Conservation (phyloP, 2,797 vertebrate species). For the Gambelia wislizenii region DNA sequence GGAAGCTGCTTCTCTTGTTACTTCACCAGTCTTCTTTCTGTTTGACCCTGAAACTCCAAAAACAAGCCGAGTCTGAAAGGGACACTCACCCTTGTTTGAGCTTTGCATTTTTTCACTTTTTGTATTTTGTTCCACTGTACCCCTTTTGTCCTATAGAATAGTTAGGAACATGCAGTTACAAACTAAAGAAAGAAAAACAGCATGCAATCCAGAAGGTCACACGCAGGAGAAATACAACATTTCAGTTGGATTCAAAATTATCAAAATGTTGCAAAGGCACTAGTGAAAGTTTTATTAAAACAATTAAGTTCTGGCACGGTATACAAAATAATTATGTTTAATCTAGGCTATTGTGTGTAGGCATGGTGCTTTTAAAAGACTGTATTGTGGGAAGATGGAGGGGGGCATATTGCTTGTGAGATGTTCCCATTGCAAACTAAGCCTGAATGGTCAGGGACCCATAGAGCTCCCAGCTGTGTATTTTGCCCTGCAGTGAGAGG, state of each 20-base stretch:
- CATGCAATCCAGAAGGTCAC: constrained; percentile 18
- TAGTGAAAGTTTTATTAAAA: no score
- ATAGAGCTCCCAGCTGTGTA: background rate
- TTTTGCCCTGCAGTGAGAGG: background rate
- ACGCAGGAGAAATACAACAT: background rate
- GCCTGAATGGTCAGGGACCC: background rate
- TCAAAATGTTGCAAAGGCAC: background rate
- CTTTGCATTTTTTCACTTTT: background rate
- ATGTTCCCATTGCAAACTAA: background rate
- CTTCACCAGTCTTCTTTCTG: constrained; percentile 2
- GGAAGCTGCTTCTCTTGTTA: background rate
- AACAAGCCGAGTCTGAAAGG: constrained; percentile 17
- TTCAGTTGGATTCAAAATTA: constrained; percentile 15
- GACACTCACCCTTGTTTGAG: background rate
- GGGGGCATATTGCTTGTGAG: background rate
- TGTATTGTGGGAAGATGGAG: background rate
- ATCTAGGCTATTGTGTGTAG: background rate
- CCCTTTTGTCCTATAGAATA: background rate
- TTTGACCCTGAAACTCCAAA: constrained; percentile 3
- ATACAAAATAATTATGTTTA: background rate
- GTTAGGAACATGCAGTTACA: constrained; percentile 12
- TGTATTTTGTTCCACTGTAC: background rate
- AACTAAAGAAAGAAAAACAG: background rate
- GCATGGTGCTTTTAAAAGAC: background rate
- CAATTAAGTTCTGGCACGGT: background rate